A percentile compares a stretch with the other conserved stretches of the same genome.
Evolutionary conservation across 2,888 invertebrate species (phyloP).

Genomic region (Yponomeuta plumbellus): DNA sequence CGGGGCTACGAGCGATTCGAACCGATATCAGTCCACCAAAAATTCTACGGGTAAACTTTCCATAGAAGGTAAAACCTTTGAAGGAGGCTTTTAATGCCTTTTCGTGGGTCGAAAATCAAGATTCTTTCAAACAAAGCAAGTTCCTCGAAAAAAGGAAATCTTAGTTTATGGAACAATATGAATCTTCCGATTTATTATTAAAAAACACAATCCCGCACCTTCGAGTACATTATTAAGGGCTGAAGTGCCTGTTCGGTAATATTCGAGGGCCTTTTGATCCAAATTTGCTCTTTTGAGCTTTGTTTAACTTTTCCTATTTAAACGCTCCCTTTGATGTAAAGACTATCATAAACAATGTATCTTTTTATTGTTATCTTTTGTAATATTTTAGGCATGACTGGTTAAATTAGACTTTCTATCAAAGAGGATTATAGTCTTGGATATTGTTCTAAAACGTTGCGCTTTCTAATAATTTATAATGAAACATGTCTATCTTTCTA

Average conservation of each 20-base stretch:
- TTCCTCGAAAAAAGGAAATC: not conserved
- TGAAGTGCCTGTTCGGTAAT: constrained; percentile 5
- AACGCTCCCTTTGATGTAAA: not conserved
- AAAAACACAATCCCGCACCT: constrained; percentile 41
- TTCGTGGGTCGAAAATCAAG: not conserved
- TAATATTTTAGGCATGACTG: not conserved
- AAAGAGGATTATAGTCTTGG: no score
- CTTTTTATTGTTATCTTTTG: constrained; percentile 2
- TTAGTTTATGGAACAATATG: not conserved
- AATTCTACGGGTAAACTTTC: no score
- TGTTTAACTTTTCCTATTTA: constrained; percentile 24
- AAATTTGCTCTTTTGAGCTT: constrained; percentile 42
- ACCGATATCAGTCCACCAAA: no score
- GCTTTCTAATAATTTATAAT: no score
- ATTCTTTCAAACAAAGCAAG: not conserved
- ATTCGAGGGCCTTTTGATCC: constrained; percentile 31
- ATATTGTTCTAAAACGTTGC: no score
- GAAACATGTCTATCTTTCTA: no score
- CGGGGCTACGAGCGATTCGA: no score
- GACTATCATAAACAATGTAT: constrained; percentile 4
- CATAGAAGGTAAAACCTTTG: no score
- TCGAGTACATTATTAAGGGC: constrained; percentile 34
- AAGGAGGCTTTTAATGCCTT: no score
- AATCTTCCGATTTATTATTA: constrained; percentile 4
- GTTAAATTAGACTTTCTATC: not conserved